Conservation (phyloP, 1,140 invertebrate species). For the Lerema accius region DNA sequence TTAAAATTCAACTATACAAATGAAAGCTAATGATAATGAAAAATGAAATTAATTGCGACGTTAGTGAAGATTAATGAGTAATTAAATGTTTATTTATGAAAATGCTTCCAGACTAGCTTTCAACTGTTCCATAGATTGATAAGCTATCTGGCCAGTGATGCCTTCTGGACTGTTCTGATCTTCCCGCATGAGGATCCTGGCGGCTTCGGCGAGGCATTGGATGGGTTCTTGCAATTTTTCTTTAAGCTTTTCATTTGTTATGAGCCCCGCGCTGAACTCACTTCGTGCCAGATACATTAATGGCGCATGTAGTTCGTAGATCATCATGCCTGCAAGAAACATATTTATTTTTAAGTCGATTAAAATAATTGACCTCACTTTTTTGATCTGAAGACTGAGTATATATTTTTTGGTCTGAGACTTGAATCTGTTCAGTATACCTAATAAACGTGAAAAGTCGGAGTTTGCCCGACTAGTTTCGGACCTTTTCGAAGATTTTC, state of each 20-base stretch:
- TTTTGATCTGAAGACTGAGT: no score
- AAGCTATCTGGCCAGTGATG: constrained; percentile 85
- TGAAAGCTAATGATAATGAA: no score
- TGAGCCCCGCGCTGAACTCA: constrained; percentile 84
- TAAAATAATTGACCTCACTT: no score
- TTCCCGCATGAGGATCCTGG: constrained; percentile 86
- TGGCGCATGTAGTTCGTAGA: constrained; percentile 91
- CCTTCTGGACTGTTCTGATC: constrained; percentile 87
- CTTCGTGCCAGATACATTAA: constrained; percentile 87
- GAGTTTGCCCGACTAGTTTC: no score
- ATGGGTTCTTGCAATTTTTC: constrained; percentile 86
- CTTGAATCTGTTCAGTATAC: no score
- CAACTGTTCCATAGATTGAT: constrained; percentile 85
- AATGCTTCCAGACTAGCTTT: constrained; percentile 84
- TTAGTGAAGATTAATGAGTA: no score
- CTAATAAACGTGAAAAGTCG: no score
- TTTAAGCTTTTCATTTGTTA: constrained; percentile 85
- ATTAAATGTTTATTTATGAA: constrained; percentile 21
- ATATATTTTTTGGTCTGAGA: no score
- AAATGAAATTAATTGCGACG: no score
- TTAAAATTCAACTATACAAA: no score
- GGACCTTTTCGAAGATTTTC: no score
- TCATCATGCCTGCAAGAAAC: constrained; percentile 86
- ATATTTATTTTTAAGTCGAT: no score
- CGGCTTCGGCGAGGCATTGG: constrained; percentile 83